A percentile compares a stretch with the other conserved stretches of the same genome.
Conservation (phyloP, 2,113 vertebrate species). For the Mastomys natalensis region DNA sequence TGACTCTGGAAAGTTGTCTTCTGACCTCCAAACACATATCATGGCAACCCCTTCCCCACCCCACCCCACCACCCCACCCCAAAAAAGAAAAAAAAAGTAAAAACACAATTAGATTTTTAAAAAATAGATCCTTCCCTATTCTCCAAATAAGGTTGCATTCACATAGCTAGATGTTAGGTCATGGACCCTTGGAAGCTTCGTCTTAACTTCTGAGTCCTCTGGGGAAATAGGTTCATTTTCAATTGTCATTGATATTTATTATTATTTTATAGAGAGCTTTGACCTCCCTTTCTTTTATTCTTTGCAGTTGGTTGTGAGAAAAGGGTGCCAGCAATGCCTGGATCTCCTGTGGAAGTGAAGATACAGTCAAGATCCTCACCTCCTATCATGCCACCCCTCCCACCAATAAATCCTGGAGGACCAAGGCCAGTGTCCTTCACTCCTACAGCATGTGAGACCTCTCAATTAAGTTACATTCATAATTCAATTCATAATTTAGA, state of each 20-base stretch:
- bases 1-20: not conserved
- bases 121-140: not conserved
- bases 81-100: not conserved
- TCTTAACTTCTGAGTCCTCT: slow-evolving; percentile 32
- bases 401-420: slow-evolving; percentile 94
- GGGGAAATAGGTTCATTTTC: slow-evolving; percentile 55
- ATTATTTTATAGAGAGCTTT: slow-evolving; percentile 39
- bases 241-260: slow-evolving; percentile 51
- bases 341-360: slow-evolving; percentile 99
- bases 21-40: not conserved
- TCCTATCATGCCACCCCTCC: slow-evolving; percentile 96
- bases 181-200: not conserved
- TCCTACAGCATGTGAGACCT: slow-evolving; percentile 92
- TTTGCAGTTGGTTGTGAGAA: slow-evolving; percentile 94
- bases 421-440: slow-evolving; percentile 96
- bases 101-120: not conserved
- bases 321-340: slow-evolving; percentile 98
- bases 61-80: accelerated
- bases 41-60: too few species aligned
- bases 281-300: slow-evolving; percentile 67
- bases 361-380: slow-evolving; percentile 96
- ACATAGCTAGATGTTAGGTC: not conserved
- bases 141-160: not conserved
- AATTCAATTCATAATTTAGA: slow-evolving; percentile 25
- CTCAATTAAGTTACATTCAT: slow-evolving; percentile 54